These are phyloP conservation scores for Timema podura DNA, from an alignment of 2,888 invertebrate genomes.

Conservation along the genomic window DNA sequence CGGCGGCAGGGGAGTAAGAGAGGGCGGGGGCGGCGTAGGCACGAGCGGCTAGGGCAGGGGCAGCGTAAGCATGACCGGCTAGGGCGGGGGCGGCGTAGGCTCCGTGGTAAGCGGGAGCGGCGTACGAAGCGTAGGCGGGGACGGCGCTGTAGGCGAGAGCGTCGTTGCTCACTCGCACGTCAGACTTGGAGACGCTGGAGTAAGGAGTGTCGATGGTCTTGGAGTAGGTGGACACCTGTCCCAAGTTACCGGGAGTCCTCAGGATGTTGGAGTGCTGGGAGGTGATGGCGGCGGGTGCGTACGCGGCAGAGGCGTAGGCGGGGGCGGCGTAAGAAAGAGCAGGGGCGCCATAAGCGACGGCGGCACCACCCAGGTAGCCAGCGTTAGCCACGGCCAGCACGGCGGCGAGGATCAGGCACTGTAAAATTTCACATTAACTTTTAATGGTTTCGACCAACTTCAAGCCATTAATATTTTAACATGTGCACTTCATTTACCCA, in stretches of 20 bases:
- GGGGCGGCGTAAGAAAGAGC: no score
- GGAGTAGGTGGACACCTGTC: conserved; percentile 60
- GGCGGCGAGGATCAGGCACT: no score
- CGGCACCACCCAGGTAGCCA: no score
- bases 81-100: conserved; percentile 39
- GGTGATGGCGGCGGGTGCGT: conserved; percentile 35
- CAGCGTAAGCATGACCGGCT: conserved; percentile 51
- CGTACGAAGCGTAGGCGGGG: conserved; percentile 55
- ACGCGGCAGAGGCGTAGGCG: no score
- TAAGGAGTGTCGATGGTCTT: conserved; percentile 69
- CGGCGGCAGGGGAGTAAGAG: conserved; percentile 37
- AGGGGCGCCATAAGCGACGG: no score
- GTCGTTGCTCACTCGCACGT: conserved; percentile 53
- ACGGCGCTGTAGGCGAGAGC: conserved; percentile 27
- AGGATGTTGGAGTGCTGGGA: conserved; percentile 38
- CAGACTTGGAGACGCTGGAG: conserved; percentile 66
- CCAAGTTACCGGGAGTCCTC: conserved; percentile 62
- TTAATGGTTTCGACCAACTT: no score
- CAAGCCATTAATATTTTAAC: no score
- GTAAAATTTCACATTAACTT: no score
- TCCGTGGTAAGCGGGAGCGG: conserved; percentile 30
- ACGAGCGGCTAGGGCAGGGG: conserved; percentile 42
- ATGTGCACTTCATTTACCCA: no score
- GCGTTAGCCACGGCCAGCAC: no score
- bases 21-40: conserved; percentile 39